Conservation (phyloP, 2,797 vertebrate genomes). For the Cheirogaleus major region DNA sequence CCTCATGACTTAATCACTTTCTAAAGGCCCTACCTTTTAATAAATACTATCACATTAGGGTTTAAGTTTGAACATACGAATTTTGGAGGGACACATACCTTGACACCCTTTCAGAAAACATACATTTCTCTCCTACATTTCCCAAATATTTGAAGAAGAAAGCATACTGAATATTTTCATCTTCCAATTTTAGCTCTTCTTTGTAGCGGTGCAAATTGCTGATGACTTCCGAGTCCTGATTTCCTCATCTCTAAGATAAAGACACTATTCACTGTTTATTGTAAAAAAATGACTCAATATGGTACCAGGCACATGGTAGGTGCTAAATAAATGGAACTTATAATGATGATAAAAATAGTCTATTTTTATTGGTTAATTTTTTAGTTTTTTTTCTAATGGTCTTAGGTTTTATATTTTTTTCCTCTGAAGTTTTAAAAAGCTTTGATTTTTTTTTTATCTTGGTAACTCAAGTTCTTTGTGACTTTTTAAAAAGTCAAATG, state of each 20-base stretch:
- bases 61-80: neutral
- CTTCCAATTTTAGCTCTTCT: neutral
- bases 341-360: neutral
- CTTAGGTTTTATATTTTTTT: neutral
- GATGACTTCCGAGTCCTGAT: neutral
- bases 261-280: neutral
- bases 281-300: neutral
- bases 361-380: neutral
- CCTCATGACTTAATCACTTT: neutral
- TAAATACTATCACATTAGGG: neutral
- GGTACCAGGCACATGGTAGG: neutral
- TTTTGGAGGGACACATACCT: neutral
- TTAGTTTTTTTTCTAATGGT: neutral
- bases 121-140: neutral
- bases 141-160: neutral
- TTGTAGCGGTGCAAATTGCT: neutral
- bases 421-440: neutral
- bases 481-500: neutral
- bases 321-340: neutral
- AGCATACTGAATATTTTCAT: neutral
- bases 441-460: neutral
- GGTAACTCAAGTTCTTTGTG: neutral
- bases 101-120: neutral
- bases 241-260: neutral
- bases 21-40: neutral